phyloP scores from a whole-genome alignment of 1,140 invertebrate genomes.

The Drosophila athabasca region DNA sequence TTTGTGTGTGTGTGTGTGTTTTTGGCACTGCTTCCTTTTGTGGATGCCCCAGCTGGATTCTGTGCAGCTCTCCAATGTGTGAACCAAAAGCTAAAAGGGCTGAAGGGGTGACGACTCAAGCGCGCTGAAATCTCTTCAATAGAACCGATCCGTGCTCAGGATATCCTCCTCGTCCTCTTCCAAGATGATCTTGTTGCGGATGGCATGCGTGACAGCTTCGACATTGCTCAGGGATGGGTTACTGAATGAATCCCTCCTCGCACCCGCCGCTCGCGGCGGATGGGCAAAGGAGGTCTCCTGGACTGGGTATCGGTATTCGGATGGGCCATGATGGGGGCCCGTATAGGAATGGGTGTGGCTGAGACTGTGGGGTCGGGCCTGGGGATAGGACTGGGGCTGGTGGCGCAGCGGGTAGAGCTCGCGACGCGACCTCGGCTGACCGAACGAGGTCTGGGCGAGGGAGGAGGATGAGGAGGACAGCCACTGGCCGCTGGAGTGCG shows the following conservation, averaged over 20 bases:
- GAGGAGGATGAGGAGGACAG: conserved; percentile 55
- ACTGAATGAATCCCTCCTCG: conserved; percentile 29
- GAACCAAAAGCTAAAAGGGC: not conserved
- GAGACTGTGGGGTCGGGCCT: conserved; percentile 17
- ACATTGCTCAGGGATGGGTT: conserved; percentile 63
- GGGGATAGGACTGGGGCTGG: conserved; percentile 41
- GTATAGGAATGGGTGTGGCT: conserved; percentile 2
- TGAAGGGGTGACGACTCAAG: conserved; percentile 20
- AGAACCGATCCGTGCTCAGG: conserved; percentile 76
- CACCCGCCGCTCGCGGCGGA: conserved; percentile 26
- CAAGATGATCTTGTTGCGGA: conserved; percentile 80
- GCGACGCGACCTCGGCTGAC: conserved; percentile 35
- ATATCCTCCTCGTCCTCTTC: conserved; percentile 82
- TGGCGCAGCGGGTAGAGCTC: conserved; percentile 70
- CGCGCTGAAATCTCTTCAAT: conserved; percentile 80
- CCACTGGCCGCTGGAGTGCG: conserved; percentile 49
- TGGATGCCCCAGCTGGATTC: no score
- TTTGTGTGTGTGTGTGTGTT: not conserved
- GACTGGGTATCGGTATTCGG: conserved; percentile 40
- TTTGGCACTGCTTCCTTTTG: conserved; percentile 64
- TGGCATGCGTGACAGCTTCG: conserved; percentile 75
- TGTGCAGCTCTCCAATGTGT: not conserved
- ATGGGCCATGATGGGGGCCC: not conserved
- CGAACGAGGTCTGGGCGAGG: conserved; percentile 38
- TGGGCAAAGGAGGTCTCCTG: conserved; percentile 63